Percentiles rank a stretch among this genome's conserved stretches.
phyloP scores from a whole-genome alignment of 2,113 vertebrate species.

The Boleophthalmus pectinirostris region DNA sequence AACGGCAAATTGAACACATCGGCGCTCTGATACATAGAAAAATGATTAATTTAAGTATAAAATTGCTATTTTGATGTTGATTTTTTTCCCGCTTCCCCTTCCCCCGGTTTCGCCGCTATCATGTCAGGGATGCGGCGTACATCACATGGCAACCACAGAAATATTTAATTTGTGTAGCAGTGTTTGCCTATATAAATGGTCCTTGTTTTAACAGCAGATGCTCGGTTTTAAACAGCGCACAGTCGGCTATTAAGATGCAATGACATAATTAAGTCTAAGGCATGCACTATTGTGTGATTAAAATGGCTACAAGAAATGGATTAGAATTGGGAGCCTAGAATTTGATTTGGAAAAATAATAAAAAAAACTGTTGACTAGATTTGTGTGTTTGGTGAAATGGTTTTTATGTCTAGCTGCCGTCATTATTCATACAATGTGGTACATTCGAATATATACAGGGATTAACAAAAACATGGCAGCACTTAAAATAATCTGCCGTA shows the following conservation, averaged over 20 bases:
- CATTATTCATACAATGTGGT: neutral
- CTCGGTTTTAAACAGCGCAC: slow-evolving; percentile 23
- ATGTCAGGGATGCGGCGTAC: slow-evolving; percentile 54
- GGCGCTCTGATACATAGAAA: slow-evolving; percentile 70
- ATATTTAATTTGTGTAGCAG: slow-evolving; percentile 48
- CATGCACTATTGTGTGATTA: slow-evolving; percentile 30
- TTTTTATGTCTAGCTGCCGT: slow-evolving; percentile 1
- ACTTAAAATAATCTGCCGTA: slow-evolving; percentile 7
- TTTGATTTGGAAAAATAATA: slow-evolving; percentile 21
- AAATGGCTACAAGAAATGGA: slow-evolving; percentile 26
- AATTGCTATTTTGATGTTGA: slow-evolving; percentile 78
- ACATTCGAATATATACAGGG: slow-evolving; percentile 1
- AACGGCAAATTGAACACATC: slow-evolving; percentile 79
- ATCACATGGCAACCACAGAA: slow-evolving; percentile 43
- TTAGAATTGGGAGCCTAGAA: slow-evolving; percentile 12
- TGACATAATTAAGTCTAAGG: slow-evolving; percentile 34
- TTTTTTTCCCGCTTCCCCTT: slow-evolving; percentile 55
- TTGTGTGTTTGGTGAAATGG: slow-evolving; percentile 12
- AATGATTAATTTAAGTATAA: slow-evolving; percentile 79
- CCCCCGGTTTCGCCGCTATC: slow-evolving; percentile 55
- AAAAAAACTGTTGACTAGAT: slow-evolving; percentile 19
- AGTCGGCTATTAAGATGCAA: slow-evolving; percentile 35
- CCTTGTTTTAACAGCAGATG: slow-evolving; percentile 30
- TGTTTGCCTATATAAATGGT: slow-evolving; percentile 31
- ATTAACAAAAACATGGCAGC: slow-evolving; percentile 11